Evolutionary conservation across 2,113 vertebrate genomes (phyloP).

Genomic region (Dendrocopos noguchii): DNA sequence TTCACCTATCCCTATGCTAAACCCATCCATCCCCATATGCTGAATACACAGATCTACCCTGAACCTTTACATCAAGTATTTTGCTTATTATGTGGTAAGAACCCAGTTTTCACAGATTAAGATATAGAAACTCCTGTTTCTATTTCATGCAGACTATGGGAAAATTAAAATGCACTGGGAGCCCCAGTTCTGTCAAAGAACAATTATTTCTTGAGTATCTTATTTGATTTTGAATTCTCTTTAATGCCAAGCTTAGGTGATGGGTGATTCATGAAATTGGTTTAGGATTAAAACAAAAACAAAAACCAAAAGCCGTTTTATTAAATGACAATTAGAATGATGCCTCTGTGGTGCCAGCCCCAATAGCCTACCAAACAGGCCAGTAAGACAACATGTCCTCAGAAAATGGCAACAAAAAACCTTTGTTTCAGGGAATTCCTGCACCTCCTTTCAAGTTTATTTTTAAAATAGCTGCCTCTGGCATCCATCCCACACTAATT

Average conservation of each 20-base stretch:
- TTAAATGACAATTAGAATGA: conserved; percentile 38
- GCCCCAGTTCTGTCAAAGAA: conserved; percentile 32
- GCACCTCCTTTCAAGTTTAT: conserved; percentile 24
- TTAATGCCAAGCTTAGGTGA: conserved; percentile 21
- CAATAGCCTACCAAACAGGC: background rate
- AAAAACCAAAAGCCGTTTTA: background rate
- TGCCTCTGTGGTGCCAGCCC: background rate
- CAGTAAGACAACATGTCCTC: background rate
- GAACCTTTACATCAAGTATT: background rate
- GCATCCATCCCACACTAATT: conserved; percentile 36
- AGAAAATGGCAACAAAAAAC: background rate
- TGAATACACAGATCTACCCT: background rate
- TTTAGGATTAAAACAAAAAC: conserved; percentile 4
- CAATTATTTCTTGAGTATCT: background rate
- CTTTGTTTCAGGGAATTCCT: conserved; percentile 19
- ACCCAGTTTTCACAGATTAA: background rate
- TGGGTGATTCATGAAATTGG: background rate
- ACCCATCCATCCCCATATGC: background rate
- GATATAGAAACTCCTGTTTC: background rate
- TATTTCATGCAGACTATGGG: background rate
- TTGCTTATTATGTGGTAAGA: background rate
- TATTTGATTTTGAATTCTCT: conserved; percentile 63
- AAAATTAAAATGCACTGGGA: conserved; percentile 37
- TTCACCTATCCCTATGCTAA: background rate
- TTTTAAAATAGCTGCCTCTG: conserved; percentile 54